Conservation (phyloP, 2,888 invertebrate species). For the Chirona hameri region DNA sequence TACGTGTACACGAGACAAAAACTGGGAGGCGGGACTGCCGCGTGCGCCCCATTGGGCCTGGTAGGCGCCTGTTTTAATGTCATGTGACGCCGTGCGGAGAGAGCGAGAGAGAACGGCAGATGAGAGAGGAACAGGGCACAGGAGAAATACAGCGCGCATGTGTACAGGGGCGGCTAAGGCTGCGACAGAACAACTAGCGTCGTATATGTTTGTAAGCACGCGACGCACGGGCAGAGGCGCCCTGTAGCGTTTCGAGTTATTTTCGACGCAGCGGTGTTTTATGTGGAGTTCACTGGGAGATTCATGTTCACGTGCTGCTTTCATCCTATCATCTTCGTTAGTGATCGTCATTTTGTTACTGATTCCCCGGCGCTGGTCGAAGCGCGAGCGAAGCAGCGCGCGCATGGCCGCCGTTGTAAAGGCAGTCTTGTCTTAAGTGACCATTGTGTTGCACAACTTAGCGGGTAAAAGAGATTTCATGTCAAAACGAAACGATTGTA, state of each 20-base stretch:
- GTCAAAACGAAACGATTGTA: too few relatives aligned
- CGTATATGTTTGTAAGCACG: neutral
- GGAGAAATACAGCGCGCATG: neutral
- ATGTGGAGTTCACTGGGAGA: neutral
- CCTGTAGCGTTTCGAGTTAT: neutral
- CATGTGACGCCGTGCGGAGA: neutral
- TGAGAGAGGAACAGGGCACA: too few relatives aligned
- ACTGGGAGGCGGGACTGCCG: neutral
- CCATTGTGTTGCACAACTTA: too few relatives aligned
- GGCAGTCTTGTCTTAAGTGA: too few relatives aligned
- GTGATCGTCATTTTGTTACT: neutral
- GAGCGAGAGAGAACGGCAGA: neutral
- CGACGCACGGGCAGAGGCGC: neutral
- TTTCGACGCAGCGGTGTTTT: neutral
- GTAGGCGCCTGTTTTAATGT: neutral
- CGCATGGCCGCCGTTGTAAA: too few relatives aligned
- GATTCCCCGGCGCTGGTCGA: neutral
- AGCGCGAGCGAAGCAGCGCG: too few relatives aligned
- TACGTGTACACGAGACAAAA: too few relatives aligned
- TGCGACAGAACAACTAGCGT: neutral
- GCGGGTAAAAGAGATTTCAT: too few relatives aligned
- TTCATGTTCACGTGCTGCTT: neutral
- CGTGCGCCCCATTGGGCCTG: neutral
- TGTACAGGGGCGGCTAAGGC: neutral
- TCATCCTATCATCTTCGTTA: neutral